These are phyloP conservation scores for Tringa solitaria DNA, from an alignment of 2,113 vertebrate genomes.

Conservation along the genomic window DNA sequence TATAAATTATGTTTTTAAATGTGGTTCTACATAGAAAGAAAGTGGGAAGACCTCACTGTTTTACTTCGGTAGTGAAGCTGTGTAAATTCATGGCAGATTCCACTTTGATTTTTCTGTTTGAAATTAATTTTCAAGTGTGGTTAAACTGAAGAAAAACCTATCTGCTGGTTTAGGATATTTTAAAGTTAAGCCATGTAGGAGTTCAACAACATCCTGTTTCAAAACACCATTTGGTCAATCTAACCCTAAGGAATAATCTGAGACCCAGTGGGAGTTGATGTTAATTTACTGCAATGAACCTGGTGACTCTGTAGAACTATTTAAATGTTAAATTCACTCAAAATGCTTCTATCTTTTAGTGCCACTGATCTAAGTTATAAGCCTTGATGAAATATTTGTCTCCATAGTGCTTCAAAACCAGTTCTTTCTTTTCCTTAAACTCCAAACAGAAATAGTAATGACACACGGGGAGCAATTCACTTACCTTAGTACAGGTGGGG, in stretches of 20 bases:
- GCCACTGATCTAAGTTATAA: not conserved
- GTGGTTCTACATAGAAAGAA: not conserved
- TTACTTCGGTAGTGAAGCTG: not conserved
- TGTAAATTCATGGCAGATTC: not conserved
- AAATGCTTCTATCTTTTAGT: not conserved
- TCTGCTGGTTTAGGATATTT: not conserved
- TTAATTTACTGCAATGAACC: not conserved
- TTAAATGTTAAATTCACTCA: not conserved
- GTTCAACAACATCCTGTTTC: not conserved
- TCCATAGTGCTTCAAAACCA: not conserved
- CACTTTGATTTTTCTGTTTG: not conserved
- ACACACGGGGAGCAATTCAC: not conserved
- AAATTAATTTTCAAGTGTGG: not conserved
- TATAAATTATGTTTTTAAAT: not conserved
- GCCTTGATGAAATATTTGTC: not conserved
- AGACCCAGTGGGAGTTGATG: fast-evolving
- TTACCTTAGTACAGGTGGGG: not conserved
- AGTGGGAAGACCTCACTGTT: not conserved
- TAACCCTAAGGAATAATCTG: not conserved
- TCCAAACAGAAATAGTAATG: not conserved
- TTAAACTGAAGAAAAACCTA: not conserved
- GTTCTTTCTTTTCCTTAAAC: not conserved
- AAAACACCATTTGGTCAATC: not conserved
- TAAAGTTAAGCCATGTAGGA: not conserved
- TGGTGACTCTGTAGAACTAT: not conserved